Evolutionary conservation across 1,140 invertebrate genomes (phyloP), one percentile per base, ranked within the genome.

Genomic region (Ridgeia piscesae): DNA sequence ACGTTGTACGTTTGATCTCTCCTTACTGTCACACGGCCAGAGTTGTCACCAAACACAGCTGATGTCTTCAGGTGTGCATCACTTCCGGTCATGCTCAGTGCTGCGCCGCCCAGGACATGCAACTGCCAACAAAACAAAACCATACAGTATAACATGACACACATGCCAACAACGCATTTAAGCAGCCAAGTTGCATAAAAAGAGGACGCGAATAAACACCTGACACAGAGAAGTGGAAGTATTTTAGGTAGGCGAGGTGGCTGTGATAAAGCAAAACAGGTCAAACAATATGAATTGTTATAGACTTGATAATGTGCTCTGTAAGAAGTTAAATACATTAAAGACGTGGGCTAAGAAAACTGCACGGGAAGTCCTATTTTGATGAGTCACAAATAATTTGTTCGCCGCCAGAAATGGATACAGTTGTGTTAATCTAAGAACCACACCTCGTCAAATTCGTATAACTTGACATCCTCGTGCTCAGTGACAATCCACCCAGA

Each of bases 21-120:
- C 92, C 93, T 91, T 14, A 94, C 58, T 33, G 93, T 93, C 21
- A 94, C 21, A 34, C 93, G 92, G 8, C 94, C 94, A 48, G 93
- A 94, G 91, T 94, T 94, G 91, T 95, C 94, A 58, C 94, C 94
- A 14, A 94, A 35, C 31, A 91, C 77, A 92, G 93, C 92, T 2
- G 93, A 93, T 42, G 89, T 93, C 77, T 94, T n/a, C 33, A 50
- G 89, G 93, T 77, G 58, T 77, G 17, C 93, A 42, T 91, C n/a
- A 8, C 42, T 48, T 33, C 94, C 94, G 42, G 92, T 92, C 33
- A 94, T 48, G 42, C 94, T 93, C 21, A 95, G 42, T 0, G 93
- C 92, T 34, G 93, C 94, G 89, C 94, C 94, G 48, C 94, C 93
- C 34, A 93, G 35, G 31, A 95, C 93, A 31, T 94, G 91, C 9